Evolutionary conservation across 2,888 invertebrate species (phyloP).

Genomic region (Autographa pulchrina): DNA sequence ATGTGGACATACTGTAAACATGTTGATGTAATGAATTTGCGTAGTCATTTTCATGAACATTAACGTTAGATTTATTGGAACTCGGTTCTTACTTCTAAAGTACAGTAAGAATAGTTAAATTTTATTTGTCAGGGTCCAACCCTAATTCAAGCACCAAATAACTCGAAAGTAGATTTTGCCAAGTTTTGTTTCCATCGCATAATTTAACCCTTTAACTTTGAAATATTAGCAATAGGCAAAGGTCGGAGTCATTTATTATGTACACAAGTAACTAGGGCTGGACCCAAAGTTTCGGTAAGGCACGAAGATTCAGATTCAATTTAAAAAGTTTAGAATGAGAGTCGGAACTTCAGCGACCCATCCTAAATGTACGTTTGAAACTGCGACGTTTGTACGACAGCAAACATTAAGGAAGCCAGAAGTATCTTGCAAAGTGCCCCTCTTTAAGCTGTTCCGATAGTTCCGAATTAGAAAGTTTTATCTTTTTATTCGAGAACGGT

Average conservation of each 20-base stretch:
- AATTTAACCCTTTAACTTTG: slow-evolving; percentile 51
- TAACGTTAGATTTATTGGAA: neutral
- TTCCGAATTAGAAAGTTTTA: slow-evolving; percentile 53
- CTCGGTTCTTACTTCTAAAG: neutral
- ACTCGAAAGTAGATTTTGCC: slow-evolving; percentile 44
- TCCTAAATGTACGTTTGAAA: slow-evolving; percentile 64
- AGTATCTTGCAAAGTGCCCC: slow-evolving; percentile 37
- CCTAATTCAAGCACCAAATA: slow-evolving; percentile 45
- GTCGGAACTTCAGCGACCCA: slow-evolving; percentile 61
- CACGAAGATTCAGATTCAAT: slow-evolving; percentile 74
- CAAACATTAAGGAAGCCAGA: slow-evolving; percentile 57
- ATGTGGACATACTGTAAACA: neutral
- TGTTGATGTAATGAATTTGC: neutral
- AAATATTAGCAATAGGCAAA: slow-evolving; percentile 55
- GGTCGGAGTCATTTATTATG: slow-evolving; percentile 71
- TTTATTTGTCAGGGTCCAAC: slow-evolving; percentile 41
- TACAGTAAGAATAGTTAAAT: slow-evolving; percentile 21
- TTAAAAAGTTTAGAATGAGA: slow-evolving; percentile 77
- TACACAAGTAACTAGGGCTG: slow-evolving; percentile 66
- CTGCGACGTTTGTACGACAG: slow-evolving; percentile 50
- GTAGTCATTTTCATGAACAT: neutral
- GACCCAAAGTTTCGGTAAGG: slow-evolving; percentile 55
- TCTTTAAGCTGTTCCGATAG: slow-evolving; percentile 55
- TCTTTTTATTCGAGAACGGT: slow-evolving; percentile 35
- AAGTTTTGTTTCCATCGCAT: slow-evolving; percentile 41